Percentiles rank a stretch among this genome's conserved stretches.
Conservation (phyloP, 1,140 invertebrate genomes). For the Drosophila pectinifera region DNA sequence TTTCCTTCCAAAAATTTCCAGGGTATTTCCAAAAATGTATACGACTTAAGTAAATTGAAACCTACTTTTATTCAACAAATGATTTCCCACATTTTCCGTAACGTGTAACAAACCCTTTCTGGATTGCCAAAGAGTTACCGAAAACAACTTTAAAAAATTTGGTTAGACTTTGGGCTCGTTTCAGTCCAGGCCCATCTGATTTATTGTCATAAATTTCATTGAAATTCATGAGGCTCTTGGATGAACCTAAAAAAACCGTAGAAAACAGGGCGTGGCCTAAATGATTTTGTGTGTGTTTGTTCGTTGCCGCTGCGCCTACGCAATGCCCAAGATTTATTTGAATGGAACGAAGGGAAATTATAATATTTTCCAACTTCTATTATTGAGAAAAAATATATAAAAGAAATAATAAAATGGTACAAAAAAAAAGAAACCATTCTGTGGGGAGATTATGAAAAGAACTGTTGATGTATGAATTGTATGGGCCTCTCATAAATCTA, state of each 20-base stretch:
- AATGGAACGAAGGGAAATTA: constrained; percentile 71
- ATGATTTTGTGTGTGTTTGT: constrained; percentile 32
- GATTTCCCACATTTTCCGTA: neutral
- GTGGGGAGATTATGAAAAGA: constrained; percentile 74
- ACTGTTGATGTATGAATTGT: constrained; percentile 77
- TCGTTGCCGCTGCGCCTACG: constrained; percentile 46
- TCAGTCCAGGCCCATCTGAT: constrained; percentile 39
- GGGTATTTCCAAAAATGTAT: too few species aligned
- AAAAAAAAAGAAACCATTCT: constrained; percentile 53
- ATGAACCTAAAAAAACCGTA: constrained; percentile 35
- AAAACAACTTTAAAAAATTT: constrained; percentile 34
- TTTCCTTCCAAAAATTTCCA: too few species aligned
- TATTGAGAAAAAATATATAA: constrained; percentile 35
- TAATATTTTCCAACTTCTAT: constrained; percentile 67
- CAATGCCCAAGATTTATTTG: constrained; percentile 66
- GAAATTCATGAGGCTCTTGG: constrained; percentile 53
- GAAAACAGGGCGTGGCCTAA: constrained; percentile 47
- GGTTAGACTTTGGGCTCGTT: constrained; percentile 39
- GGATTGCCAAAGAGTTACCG: constrained; percentile 10
- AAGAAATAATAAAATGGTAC: constrained; percentile 28
- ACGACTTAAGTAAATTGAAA: too few species aligned
- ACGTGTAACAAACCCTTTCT: constrained; percentile 26
- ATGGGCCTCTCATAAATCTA: constrained; percentile 71
- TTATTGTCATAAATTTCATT: constrained; percentile 61
- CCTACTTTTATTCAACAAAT: neutral